Evolutionary conservation across 1,140 invertebrate genomes (phyloP).

Genomic region (Bombus pascuorum): DNA sequence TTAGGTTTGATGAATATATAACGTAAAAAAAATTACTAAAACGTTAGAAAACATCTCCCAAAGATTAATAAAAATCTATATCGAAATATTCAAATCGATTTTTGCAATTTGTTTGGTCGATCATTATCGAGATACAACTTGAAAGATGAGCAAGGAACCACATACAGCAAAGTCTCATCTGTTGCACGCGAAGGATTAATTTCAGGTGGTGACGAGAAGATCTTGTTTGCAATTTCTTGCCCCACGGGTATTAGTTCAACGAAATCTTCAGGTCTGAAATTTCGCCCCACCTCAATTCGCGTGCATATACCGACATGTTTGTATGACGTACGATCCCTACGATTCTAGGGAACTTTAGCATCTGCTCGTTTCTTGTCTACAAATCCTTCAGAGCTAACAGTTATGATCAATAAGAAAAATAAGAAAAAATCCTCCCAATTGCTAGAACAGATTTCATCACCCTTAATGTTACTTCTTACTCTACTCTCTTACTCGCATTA

Average conservation of each 20-base stretch:
- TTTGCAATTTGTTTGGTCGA: neutral
- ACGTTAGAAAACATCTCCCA: neutral
- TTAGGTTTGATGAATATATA: no score
- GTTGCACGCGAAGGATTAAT: constrained; percentile 66
- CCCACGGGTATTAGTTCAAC: constrained; percentile 59
- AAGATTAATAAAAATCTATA: neutral
- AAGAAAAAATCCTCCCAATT: no score
- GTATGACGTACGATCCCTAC: constrained; percentile 7
- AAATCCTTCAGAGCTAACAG: neutral
- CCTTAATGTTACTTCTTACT: no score
- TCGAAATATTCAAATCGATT: neutral
- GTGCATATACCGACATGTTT: neutral
- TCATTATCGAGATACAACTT: no score
- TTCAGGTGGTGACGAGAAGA: constrained; percentile 53
- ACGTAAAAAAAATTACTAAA: neutral
- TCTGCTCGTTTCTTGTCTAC: constrained; percentile 51
- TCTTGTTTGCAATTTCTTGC: constrained; percentile 69
- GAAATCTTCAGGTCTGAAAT: constrained; percentile 62
- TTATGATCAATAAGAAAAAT: neutral
- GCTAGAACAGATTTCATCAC: no score
- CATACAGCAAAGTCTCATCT: constrained; percentile 50
- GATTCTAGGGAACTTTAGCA: constrained; percentile 41
- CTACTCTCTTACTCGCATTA: no score
- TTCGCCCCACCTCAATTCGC: constrained; percentile 48
- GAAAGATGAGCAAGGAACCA: neutral